phyloP scores from a whole-genome alignment of 1,140 invertebrate genomes.

The Cydia pomonella region DNA sequence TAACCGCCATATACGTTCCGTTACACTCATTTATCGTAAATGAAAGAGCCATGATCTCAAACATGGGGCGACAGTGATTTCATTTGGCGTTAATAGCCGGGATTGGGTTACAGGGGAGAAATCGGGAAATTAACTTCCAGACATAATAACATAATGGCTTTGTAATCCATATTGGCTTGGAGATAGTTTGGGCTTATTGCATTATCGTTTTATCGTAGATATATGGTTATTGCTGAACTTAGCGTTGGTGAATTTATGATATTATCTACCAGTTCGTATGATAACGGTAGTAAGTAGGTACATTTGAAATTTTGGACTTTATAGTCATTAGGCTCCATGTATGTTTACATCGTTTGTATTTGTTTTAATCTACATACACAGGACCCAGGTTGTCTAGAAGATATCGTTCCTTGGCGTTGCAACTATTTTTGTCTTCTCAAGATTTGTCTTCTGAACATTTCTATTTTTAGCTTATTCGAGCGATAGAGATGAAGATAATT shows the following conservation, averaged over 20 bases:
- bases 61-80: conserved; percentile 17
- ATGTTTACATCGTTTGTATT: too few relatives aligned
- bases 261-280: not conserved
- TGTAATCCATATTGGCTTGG: conserved; percentile 24
- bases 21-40: conserved; percentile 19
- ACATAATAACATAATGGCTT: conserved; percentile 21
- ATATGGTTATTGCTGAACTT: conserved; percentile 22
- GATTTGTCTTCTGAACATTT: too few relatives aligned
- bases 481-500: too few relatives aligned
- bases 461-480: too few relatives aligned
- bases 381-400: too few relatives aligned
- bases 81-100: conserved; percentile 19
- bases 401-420: too few relatives aligned
- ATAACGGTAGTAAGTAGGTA: too few relatives aligned
- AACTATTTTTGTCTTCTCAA: too few relatives aligned
- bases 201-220: conserved; percentile 11
- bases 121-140: conserved; percentile 10
- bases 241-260: not conserved
- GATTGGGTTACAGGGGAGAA: conserved; percentile 17
- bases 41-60: not conserved
- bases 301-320: too few relatives aligned
- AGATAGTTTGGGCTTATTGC: conserved; percentile 18
- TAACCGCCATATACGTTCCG: conserved; percentile 9
- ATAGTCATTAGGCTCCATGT: too few relatives aligned
- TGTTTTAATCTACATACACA: too few relatives aligned